Evolutionary conservation across 2,113 vertebrate genomes (phyloP).

Genomic region (Centropristis striata): DNA sequence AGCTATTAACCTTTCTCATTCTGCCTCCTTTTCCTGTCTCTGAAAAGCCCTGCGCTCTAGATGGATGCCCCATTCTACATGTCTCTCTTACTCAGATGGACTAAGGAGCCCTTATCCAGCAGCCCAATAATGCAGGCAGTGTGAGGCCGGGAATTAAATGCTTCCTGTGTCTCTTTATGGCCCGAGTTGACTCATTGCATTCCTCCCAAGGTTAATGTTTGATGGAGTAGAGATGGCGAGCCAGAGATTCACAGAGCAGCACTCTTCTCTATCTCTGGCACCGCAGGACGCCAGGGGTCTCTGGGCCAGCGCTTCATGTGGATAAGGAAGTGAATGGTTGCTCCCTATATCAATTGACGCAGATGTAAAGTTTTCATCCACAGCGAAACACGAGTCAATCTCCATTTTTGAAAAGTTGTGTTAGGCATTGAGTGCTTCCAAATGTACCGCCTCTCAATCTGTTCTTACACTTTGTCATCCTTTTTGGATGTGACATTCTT

Average conservation of each 20-base stretch:
- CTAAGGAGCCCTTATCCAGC: constrained; percentile 80
- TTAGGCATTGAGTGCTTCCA: neutral
- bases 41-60: constrained; percentile 55
- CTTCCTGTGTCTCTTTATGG: constrained; percentile 83
- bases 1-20: constrained; percentile 31
- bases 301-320: constrained; percentile 44
- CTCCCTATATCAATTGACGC: constrained; percentile 22
- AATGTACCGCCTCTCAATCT: constrained; percentile 1
- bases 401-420: neutral
- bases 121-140: constrained; percentile 81
- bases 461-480: neutral
- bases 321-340: constrained; percentile 40
- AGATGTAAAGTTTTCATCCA: constrained; percentile 48
- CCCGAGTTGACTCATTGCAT: constrained; percentile 79
- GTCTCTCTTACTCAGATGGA: constrained; percentile 68
- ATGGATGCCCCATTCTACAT: constrained; percentile 71
- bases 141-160: constrained; percentile 81
- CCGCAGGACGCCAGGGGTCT: constrained; percentile 31
- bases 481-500: neutral
- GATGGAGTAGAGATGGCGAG: constrained; percentile 72
- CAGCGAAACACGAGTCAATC: neutral
- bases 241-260: constrained; percentile 78
- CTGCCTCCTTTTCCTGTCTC: constrained; percentile 69
- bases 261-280: constrained; percentile 74
- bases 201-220: constrained; percentile 83